Evolutionary conservation across 2,113 vertebrate genomes (phyloP), one percentile per base, ranked within the genome.

Genomic region (Hystrix brachyura): DNA sequence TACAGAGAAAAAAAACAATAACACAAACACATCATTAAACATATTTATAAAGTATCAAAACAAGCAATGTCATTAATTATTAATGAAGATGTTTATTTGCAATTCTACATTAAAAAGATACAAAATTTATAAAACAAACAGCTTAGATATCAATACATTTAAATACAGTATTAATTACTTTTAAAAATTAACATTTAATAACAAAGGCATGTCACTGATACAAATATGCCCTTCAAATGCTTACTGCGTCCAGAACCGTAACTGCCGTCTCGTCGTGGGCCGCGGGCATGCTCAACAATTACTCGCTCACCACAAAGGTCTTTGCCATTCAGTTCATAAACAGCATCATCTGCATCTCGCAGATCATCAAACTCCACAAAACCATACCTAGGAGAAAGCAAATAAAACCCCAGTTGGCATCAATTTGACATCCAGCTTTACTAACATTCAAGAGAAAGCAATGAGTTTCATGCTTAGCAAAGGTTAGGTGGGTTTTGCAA

Each of bases 341-440:
- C 99, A 0, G 99, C 99, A 95, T 99, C 99, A 12, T 99, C 99
- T 3, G 99, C 99, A 53, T 99, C 99, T 2, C 99, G 99, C 91
- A 99, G 99, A 97, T 99, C 99, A 94, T 99, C 99, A 60, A 99
- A 99, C 97, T 99, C 99, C 93, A 99, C 99, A 98, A 99, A 99
- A 80, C 99, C 99, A 2, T 99, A 99, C 95, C 99, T 99, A 4
- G 43, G 57, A 97, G 57, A 97, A 85, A 96, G 69, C 95, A 98
- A 97, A 97, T 81, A 86, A 87, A 93, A 92, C 25, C 55, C 59
- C 25, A 64, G 84, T 96, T 97, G 92, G 94, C 46, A 83, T 64
- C 87, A 82, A 12, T 72, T 0, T 29, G 90, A 92, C 65, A 82
- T 3, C 34, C 29, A 86, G 82, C 55, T 95, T 79, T 27, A 78